Conservation (phyloP, 2,888 invertebrate species). For the Hirtodrosophila duncani region DNA sequence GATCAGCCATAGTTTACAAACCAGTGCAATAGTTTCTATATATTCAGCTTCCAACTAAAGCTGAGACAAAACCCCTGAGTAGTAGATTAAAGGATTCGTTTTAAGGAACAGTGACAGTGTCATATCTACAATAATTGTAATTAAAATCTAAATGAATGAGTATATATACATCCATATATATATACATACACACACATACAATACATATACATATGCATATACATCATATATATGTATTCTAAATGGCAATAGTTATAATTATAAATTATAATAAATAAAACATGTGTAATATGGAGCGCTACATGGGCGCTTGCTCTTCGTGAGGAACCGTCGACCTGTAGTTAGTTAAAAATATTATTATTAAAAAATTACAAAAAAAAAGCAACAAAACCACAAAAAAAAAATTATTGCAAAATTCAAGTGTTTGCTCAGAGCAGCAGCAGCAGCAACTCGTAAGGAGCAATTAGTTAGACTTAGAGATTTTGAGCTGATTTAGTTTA, state of each 20-base stretch:
- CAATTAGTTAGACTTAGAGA: constrained; percentile 51
- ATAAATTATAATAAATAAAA: constrained; percentile 46
- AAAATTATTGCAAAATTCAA: too few relatives aligned
- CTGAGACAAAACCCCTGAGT: too few relatives aligned
- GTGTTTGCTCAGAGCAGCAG: neutral
- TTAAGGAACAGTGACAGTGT: constrained; percentile 64
- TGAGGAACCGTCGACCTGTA: too few relatives aligned
- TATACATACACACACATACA: constrained; percentile 28
- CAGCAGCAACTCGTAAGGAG: constrained; percentile 2
- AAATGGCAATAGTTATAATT: constrained; percentile 59
- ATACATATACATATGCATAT: constrained; percentile 1
- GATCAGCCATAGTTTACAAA: constrained; percentile 40
- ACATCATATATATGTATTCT: constrained; percentile 1
- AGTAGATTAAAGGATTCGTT: constrained; percentile 17
- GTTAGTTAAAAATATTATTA: too few relatives aligned
- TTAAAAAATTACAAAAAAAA: too few relatives aligned
- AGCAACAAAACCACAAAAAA: too few relatives aligned
- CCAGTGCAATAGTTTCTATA: constrained; percentile 64
- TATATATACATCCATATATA: constrained; percentile 22
- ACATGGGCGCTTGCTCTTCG: too few relatives aligned
- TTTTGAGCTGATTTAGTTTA: constrained; percentile 68
- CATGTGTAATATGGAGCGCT: constrained; percentile 14
- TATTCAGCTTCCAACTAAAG: constrained; percentile 44
- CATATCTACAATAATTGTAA: constrained; percentile 72
- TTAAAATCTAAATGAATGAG: constrained; percentile 42